Conservation (phyloP, 1,140 invertebrate genomes). For the Nymphalis io region DNA sequence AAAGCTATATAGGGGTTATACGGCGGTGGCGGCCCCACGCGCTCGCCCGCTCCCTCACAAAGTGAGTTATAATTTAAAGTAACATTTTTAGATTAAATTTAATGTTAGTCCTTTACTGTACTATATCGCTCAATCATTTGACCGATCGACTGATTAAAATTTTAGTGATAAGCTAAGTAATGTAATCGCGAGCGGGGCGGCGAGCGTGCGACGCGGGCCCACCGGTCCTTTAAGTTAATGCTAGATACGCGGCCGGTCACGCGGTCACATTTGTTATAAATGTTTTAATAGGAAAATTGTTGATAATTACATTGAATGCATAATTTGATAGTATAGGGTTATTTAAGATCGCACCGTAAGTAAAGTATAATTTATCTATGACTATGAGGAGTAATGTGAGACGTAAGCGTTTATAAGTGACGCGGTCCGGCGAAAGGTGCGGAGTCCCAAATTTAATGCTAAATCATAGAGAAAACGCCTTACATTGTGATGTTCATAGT, state of each 20-base stretch:
- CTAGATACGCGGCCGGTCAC: constrained; percentile 12
- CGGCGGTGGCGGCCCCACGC: constrained; percentile 45
- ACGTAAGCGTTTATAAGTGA: constrained; percentile 70
- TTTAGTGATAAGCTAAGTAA: constrained; percentile 80
- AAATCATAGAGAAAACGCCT: constrained; percentile 72
- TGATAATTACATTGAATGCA: constrained; percentile 73
- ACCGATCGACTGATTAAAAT: constrained; percentile 81
- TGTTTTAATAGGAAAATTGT: constrained; percentile 74
- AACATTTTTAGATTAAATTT: constrained; percentile 81
- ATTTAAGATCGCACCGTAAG: constrained; percentile 79
- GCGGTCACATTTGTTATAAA: constrained; percentile 64
- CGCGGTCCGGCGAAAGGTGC: constrained; percentile 70
- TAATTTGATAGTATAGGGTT: constrained; percentile 80
- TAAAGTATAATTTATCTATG: constrained; percentile 78
- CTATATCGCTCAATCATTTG: constrained; percentile 80
- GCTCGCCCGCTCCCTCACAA: constrained; percentile 60
- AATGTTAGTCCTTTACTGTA: constrained; percentile 81
- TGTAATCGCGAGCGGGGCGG: constrained; percentile 52
- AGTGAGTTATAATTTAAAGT: constrained; percentile 79
- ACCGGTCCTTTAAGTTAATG: constrained; percentile 13
- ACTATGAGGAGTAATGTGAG: constrained; percentile 65
- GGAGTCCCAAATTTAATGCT: constrained; percentile 67
- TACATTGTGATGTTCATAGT: constrained; percentile 77
- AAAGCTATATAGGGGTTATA: constrained; percentile 69
- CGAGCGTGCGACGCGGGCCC: constrained; percentile 23